These are phyloP conservation scores for Leptopilina myrica DNA, from an alignment of 2,888 invertebrate genomes.

Conservation along the genomic window DNA sequence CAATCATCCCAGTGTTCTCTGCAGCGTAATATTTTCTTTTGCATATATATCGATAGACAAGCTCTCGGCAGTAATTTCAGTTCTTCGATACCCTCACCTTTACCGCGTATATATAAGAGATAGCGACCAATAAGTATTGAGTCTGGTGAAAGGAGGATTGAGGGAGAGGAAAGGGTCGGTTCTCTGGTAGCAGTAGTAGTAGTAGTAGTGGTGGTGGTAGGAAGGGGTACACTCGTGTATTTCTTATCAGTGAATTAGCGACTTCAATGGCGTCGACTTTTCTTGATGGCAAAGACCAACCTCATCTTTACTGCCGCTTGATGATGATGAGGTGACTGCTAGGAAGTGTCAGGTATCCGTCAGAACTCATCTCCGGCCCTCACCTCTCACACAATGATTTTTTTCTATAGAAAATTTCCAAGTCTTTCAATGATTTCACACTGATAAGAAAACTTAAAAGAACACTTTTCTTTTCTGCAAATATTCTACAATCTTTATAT, in stretches of 20 bases:
- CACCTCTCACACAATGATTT: conserved; percentile 48
- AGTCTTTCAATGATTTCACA: conserved; percentile 43
- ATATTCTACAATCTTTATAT: background rate
- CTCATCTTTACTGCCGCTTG: conserved; percentile 57
- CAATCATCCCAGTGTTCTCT: background rate
- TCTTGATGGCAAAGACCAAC: conserved; percentile 58
- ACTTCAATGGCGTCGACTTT: conserved; percentile 57
- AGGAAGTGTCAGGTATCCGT: conserved; percentile 69
- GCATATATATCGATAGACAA: conserved; percentile 44
- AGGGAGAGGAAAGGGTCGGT: conserved; percentile 47
- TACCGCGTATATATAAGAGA: conserved; percentile 57
- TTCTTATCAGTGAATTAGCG: conserved; percentile 74
- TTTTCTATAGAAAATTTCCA: conserved; percentile 56
- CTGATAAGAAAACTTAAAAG: conserved; percentile 13
- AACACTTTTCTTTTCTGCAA: background rate
- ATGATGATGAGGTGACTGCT: conserved; percentile 70
- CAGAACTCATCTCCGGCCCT: conserved; percentile 59
- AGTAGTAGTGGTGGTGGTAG: conserved; percentile 54
- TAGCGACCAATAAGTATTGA: conserved; percentile 70
- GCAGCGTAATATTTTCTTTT: conserved; percentile 2
- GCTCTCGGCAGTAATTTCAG: conserved; percentile 48
- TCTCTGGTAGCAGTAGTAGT: no score
- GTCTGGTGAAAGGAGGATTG: conserved; percentile 49
- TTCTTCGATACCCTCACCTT: conserved; percentile 58
- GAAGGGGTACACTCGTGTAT: conserved; percentile 62